Evolutionary conservation across 2,113 vertebrate genomes (phyloP), one percentile per base, ranked within the genome.

Genomic region (Sceloporus tristichus): DNA sequence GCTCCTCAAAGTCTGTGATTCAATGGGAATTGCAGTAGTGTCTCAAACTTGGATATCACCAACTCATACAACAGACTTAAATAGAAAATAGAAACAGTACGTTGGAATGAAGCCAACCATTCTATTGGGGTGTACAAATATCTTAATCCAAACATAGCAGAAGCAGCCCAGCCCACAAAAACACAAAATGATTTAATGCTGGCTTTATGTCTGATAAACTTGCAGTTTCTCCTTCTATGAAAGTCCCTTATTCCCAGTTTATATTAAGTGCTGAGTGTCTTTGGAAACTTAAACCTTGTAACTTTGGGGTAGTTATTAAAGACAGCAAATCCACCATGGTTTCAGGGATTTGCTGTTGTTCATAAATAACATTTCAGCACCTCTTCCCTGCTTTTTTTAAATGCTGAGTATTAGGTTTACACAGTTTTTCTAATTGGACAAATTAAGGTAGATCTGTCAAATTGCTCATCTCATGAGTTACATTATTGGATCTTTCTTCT

Each of bases 231-330:
- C 48, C 29, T 88, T 18, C 65, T 70, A 16, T n/a, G 65, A 91
- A 93, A 89, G 1, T 91, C 86, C 6, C 66, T 85, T 75, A 87
- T 40, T 91, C 59, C 40, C 59, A 56, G 70, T 88, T 40, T 78
- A 88, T 92, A 93, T 89, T 90, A 91, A 85, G 4, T 66, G 10
- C 86, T 21, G 2, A 77, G 83, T 29, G 53, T 48, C 21, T 80
- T 66, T 74, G 85, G 40, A 90, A 90, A 91, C 78, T 9, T 54
- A 9, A 83, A 85, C 74, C 59, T 80, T 65, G 71, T 77, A 10
- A 78, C 81, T 0, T 48, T 71, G 77, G 90, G 62, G 21, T 40
- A 59, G 79, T 2, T 79, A 77, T 1, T 75, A 89, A 82, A 76
- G 62, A 85, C 0, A 2, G 6, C 1, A 89, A 89, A 85, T 82